Conservation (phyloP, 1,140 invertebrate genomes). For the Muscidifurax raptorellus region DNA sequence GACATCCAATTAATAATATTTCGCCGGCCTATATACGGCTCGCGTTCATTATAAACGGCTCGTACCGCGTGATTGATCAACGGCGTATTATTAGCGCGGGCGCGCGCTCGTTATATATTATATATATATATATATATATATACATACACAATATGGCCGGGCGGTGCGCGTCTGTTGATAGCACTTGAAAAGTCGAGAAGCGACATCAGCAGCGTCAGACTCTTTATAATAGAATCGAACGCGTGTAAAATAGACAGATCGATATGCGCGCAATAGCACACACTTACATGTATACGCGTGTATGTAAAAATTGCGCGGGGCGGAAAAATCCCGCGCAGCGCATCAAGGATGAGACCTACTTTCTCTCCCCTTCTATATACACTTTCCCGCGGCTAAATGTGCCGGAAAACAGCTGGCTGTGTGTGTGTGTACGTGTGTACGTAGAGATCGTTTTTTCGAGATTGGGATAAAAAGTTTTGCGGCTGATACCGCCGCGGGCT, state of each 20-base stretch:
- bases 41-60: not conserved
- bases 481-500: not conserved
- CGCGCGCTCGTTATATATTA: too few species aligned
- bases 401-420: not conserved
- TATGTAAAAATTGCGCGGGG: not conserved
- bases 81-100: too few species aligned
- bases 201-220: too few species aligned
- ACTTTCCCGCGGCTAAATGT: not conserved
- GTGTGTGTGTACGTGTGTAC: not conserved
- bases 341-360: not conserved
- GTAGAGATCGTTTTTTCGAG: not conserved
- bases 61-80: not conserved
- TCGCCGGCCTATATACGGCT: not conserved
- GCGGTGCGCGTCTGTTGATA: too few species aligned
- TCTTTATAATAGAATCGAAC: too few species aligned
- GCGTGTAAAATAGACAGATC: not conserved
- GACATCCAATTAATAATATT: conserved; percentile 16
- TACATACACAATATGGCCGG: too few species aligned
- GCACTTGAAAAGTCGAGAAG: too few species aligned
- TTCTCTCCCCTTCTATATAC: not conserved
- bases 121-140: too few species aligned
- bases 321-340: not conserved
- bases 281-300: too few species aligned
- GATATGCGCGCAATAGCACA: too few species aligned
- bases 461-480: not conserved